phyloP scores from a whole-genome alignment of 2,797 vertebrate genomes.

The Gastrophryne carolinensis region DNA sequence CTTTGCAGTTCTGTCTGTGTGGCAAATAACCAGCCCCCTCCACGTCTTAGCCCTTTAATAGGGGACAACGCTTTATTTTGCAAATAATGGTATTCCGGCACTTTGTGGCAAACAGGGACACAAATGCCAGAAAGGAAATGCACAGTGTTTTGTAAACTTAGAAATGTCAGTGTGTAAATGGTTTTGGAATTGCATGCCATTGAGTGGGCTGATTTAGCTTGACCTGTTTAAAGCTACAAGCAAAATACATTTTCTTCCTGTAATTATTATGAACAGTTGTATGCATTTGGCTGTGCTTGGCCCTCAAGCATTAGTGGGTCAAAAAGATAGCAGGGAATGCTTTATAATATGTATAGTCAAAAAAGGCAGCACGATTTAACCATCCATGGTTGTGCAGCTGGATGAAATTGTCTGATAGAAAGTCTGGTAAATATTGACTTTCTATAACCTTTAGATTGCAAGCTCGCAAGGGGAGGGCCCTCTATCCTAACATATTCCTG shows the following conservation, averaged over 20 bases:
- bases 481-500: too few relatives aligned
- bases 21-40: neutral
- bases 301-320: slow-evolving; percentile 23
- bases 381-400: neutral
- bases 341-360: slow-evolving; percentile 9
- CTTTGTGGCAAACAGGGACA: slow-evolving; percentile 57
- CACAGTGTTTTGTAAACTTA: slow-evolving; percentile 65
- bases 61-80: neutral
- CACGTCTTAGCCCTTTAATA: neutral
- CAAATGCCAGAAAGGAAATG: slow-evolving; percentile 56
- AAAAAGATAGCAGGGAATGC: slow-evolving; percentile 20
- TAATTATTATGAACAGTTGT: slow-evolving; percentile 40
- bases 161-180: slow-evolving; percentile 63
- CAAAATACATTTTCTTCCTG: slow-evolving; percentile 42
- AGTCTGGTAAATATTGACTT: too few relatives aligned
- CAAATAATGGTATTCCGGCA: slow-evolving; percentile 46
- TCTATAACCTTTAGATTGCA: too few relatives aligned
- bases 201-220: slow-evolving; percentile 54
- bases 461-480: too few relatives aligned
- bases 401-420: too few relatives aligned
- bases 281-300: slow-evolving; percentile 5
- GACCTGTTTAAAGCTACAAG: slow-evolving; percentile 50
- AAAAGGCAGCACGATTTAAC: slow-evolving; percentile 5
- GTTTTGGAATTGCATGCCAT: slow-evolving; percentile 52
- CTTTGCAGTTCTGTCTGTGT: neutral